Evolutionary conservation across 1,140 invertebrate species (phyloP), one percentile per base, ranked within the genome.

Genomic region (Parasteatoda tepidariorum): DNA sequence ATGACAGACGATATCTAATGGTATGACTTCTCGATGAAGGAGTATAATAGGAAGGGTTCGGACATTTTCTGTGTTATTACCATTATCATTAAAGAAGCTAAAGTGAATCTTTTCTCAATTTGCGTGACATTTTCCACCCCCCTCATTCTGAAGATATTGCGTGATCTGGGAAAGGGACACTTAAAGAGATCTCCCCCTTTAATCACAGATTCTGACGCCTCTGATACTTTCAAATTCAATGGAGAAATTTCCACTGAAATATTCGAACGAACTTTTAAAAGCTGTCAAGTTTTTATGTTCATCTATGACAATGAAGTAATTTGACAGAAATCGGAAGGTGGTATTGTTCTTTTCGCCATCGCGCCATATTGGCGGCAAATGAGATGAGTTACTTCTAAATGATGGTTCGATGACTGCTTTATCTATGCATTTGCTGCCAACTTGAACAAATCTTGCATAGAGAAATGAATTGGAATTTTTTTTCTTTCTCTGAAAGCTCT

Each of bases 31-130:
- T 22, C 57, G 9, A 7, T 7, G 24, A 13, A n/a, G n/a, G 7
- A 59, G 24, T 22, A n/a, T n/a, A 48, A 48, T 48, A 48, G n/a
- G 24, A 59, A n/a, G 15, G n/a, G 57, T 7, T 59, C 11, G 57
- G 7, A 7, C n/a, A 22, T 7, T n/a, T 26, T 59, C 57, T n/a
- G 5, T 48, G 41, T 66, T 78, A 78, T 78, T 61, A 48, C 66
- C 41, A 66, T 78, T 78, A 57, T 66, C 62, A 78, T 78, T 78
- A 78, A 66, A 66, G 74, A 41, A 48, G 22, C 15, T n/a, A 15
- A 70, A 22, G 74, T 61, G 62, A 64, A 64, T 64, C 61, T 64
- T 64, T 48, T 64, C 30, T 64, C 28, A 26, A 64, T 30, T 64
- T 33, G 61, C 61, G 61, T 64, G 61, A 64, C 61, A 64, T 24